Evolutionary conservation across 2,888 invertebrate genomes (phyloP), one percentile per base, ranked within the genome.

Genomic region (Dastarcus helophoroides): DNA sequence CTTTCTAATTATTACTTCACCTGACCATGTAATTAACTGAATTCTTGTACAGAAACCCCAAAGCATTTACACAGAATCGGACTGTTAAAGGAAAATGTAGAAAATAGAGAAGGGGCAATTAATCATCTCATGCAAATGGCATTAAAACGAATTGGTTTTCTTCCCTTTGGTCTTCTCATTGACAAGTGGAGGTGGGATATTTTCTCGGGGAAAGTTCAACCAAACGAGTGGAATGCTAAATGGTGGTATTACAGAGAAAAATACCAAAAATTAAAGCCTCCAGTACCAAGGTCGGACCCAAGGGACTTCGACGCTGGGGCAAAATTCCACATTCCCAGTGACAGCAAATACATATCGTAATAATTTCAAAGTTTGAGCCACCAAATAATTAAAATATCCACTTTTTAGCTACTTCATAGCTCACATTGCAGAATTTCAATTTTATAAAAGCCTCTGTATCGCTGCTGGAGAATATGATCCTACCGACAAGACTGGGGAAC

Each of bases 391-490:
- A 7, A n/a, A n/a, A n/a, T n/a, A n/a, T 22, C 13, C 16, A 14
- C 17, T 29, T 41, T 39, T 29, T 51, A 71, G 73, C 36, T 75
- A 74, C 44, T 62, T 73, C 44, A 69, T 83, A 35, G 76, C 79
- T 7, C 73, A 73, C 47, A 70, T 85, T 9, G 56, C 85, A 15
- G 80, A 85, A 57, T 86, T 84, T 55, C 84, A 84, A 63, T 76
- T 85, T 42, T 73, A 82, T 42, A 64, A 71, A 44, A 69, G 79
- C 2, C 58, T 85, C 22, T 85, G 85, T 48, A 68, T 64, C 34
- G 69, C 61, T 37, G 76, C 79, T 3, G 76, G 74, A 21, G 68
- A 82, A 45, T 71, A 68, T 37, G 68, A 71, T 41, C 71, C 68
- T 1, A 27, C 22, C 12, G 41, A 58, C 6, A 54, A 60, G 42